Percentiles rank a stretch among this genome's conserved stretches.
phyloP scores from a whole-genome alignment of 1,140 invertebrate species.

The Aleiodes sp. region DNA sequence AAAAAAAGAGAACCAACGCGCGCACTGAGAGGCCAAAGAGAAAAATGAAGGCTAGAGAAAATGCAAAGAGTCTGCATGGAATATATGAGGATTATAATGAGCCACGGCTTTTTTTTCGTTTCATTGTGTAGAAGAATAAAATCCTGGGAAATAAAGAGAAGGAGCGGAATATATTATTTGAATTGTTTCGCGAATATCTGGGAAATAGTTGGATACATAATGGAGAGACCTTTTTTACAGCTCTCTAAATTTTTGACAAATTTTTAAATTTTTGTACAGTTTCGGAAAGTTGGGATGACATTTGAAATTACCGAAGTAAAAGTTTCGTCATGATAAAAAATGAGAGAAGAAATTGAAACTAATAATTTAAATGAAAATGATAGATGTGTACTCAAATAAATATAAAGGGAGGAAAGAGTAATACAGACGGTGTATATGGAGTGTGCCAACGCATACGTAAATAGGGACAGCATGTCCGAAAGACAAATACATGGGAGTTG shows the following conservation, averaged over 20 bases:
- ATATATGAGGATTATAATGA: not conserved
- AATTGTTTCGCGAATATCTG: no score
- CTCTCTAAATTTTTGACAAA: not conserved
- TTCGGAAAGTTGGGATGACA: not conserved
- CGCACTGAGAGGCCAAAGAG: slow-evolving; percentile 8
- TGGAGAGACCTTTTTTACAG: no score
- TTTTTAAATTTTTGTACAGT: not conserved
- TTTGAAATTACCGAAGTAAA: slow-evolving; percentile 17
- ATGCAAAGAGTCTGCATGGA: not conserved
- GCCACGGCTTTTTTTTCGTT: not conserved
- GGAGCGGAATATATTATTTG: no score
- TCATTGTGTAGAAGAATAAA: not conserved
- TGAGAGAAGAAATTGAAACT: not conserved
- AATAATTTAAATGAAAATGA: slow-evolving; percentile 21
- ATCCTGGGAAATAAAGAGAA: no score
- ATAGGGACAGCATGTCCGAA: slow-evolving; percentile 49
- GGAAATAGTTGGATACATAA: no score
- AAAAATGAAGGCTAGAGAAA: slow-evolving; percentile 15
- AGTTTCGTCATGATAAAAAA: not conserved
- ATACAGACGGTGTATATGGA: slow-evolving; percentile 43
- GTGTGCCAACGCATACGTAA: slow-evolving; percentile 56
- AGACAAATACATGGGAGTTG: slow-evolving; percentile 53
- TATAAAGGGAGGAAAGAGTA: slow-evolving; percentile 30
- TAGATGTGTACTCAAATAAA: slow-evolving; percentile 47
- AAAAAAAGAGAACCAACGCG: slow-evolving; percentile 3